Conservation (phyloP, 2,888 invertebrate species). For the Andrena bicolor region DNA sequence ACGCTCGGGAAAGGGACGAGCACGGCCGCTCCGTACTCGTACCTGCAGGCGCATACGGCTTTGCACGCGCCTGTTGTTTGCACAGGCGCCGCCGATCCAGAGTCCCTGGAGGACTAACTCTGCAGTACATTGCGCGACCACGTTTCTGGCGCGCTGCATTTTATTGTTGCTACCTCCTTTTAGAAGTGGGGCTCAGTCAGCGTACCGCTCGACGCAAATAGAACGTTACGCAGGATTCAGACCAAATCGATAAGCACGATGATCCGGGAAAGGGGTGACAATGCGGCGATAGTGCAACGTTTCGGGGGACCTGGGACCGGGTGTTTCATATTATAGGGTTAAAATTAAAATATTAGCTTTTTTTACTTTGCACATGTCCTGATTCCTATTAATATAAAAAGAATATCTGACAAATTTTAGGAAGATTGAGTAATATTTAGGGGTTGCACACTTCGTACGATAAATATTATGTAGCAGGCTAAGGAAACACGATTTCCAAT, state of each 20-base stretch:
- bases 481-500: too few species aligned
- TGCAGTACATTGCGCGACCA: constrained; percentile 68
- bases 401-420: too few species aligned
- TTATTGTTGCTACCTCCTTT: constrained; percentile 69
- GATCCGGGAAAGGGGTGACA: not conserved
- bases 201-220: constrained; percentile 1
- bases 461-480: too few species aligned
- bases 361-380: too few species aligned
- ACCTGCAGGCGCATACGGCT: not conserved
- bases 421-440: too few species aligned
- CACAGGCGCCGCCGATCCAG: constrained; percentile 39
- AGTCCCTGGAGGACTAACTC: constrained; percentile 25
- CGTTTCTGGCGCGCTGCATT: constrained; percentile 65
- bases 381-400: too few species aligned
- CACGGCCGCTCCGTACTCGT: not conserved
- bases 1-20: not conserved
- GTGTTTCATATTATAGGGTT: not conserved
- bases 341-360: too few species aligned
- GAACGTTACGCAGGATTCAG: constrained; percentile 1
- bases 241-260: constrained; percentile 25
- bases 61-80: constrained; percentile 38
- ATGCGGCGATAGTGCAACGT: not conserved
- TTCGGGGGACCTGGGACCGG: not conserved
- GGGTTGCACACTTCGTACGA: too few species aligned
- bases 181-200: constrained; percentile 32